Evolutionary conservation across 2,113 vertebrate genomes (phyloP), one percentile per base, ranked within the genome.

Genomic region (Lepidothrix coronata): DNA sequence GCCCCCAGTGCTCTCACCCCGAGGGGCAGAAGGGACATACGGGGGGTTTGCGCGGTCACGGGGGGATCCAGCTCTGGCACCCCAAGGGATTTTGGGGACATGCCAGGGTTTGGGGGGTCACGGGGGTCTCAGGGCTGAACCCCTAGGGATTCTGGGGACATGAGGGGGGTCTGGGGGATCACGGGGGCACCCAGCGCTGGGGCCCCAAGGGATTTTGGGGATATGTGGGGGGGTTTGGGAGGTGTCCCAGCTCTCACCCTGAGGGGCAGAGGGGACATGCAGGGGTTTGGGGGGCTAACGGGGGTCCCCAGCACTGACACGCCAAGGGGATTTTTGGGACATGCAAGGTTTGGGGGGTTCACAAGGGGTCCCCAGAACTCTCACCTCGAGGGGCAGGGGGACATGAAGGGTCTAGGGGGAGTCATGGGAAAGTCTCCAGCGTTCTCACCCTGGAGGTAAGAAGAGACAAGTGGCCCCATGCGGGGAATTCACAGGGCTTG

Each of bases 401-500:
- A 8, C 12, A 35, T 11, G 24, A 6, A 9, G 25, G 20, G 22
- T 6, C 20, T 27, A 10, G 41, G 16, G 59, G 31, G 19, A 11
- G 3, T 3, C 41, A 23, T 12, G 11, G 12, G 20, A 3, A 43
- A 3, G 20, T 51, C 13, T 37, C 24, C 52, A 6, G 27, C 2
- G 0, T 16, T 11, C 30, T 2, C 3, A 27, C 24, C 39, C 22
- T 21, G 1, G 7, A 30, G n/a, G 28, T 0, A 28, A 33, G 67
- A 2, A 5, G 61, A 37, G 14, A 54, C 14, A 17, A 1, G 39
- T 5, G 16, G 62, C 25, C 31, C 11, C 0, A 1, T 5, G 5
- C 6, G 21, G 37, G 25, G 37, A 41, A 5, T 54, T 25, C 11
- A 11, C 2, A 0, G 33, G 33, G 1, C 2, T 33, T 43, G 27